These are phyloP conservation scores for Verasper variegatus DNA, from an alignment of 2,113 vertebrate species.

Conservation along the genomic window DNA sequence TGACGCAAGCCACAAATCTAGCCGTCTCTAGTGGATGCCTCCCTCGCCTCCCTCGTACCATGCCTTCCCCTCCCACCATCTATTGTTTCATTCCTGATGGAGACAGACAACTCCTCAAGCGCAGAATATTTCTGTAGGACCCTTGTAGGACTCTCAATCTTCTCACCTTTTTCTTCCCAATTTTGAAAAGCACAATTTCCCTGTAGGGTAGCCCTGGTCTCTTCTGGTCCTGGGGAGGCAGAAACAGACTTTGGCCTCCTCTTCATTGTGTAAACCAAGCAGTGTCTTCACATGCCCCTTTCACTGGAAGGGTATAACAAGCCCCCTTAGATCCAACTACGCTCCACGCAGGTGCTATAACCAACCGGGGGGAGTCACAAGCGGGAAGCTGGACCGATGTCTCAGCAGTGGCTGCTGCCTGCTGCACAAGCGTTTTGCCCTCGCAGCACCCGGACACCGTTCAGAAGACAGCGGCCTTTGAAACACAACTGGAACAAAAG, in stretches of 20 bases:
- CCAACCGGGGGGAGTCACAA: constrained; percentile 28
- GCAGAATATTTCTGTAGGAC: constrained; percentile 12
- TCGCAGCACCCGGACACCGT: constrained; percentile 32
- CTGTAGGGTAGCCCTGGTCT: background rate
- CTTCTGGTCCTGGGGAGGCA: constrained; percentile 8
- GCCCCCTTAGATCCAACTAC: constrained; percentile 11
- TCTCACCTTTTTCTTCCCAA: background rate
- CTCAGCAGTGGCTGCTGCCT: constrained; percentile 10
- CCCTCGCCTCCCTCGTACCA: constrained; percentile 50
- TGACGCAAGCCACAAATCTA: constrained; percentile 63
- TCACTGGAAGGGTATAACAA: constrained; percentile 36
- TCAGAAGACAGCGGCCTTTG: constrained; percentile 62
- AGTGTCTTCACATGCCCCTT: constrained; percentile 17
- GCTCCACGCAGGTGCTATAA: constrained; percentile 11
- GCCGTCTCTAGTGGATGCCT: constrained; percentile 57
- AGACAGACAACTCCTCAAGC: constrained; percentile 49
- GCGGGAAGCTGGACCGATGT: constrained; percentile 15
- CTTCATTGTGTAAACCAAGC: background rate
- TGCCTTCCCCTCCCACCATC: constrained; percentile 50
- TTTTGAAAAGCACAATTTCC: constrained; percentile 35
- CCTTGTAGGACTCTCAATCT: background rate
- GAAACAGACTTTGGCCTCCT: background rate
- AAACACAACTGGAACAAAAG: constrained; percentile 65
- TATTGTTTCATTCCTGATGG: constrained; percentile 40
- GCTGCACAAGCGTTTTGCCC: constrained; percentile 18